Evolutionary conservation across 2,888 invertebrate species (phyloP), one percentile per base, ranked within the genome.

Genomic region (Tinea trinotella): DNA sequence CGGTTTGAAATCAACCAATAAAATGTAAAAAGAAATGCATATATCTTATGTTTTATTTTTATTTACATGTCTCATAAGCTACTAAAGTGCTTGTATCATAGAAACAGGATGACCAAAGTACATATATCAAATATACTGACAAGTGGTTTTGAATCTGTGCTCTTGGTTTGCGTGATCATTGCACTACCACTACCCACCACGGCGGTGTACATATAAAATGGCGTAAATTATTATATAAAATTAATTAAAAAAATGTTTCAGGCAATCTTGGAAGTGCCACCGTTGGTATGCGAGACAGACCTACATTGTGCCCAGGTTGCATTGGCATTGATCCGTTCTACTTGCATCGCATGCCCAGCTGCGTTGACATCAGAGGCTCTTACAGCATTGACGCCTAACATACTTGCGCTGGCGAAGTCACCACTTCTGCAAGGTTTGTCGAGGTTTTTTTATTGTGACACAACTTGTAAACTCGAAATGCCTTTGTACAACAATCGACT

Each of bases 271-370:
- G 98, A 99, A 79, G 88, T 98, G 64, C 96, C 97, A 7, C 92
- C 96, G 9, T 86, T 99, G 53, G 89, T 99, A 59, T 94, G 92
- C 65, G 99, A 99, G 79, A 90, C 94, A 44, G 99, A 99, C 85
- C 88, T 99, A 58, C 98, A 99, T 78, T 97, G 99, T 62, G 97
- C 98, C 50, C 98, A 98, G 83, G 90, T 95, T 65, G 95, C 96
- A 18, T 87, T 97, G 57, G 90, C 92, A 54, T 86, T 97, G 53
- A 88, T 97, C 54, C 95, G 95, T 58, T 92, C 94, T 54, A 92
- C 95, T 36, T 95, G 95, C 53, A 87, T 89, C 58, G 87, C 92
- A 46, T 93, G 95, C 69, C 93, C 95, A 6, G 88, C 90, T 60
- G 94, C 96, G 50, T 82, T 96, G 61, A 89, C 91, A 56, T 88